Base-by-base conservation (phyloP, 2,888 invertebrate species). In the Plebejus anna region DNA sequence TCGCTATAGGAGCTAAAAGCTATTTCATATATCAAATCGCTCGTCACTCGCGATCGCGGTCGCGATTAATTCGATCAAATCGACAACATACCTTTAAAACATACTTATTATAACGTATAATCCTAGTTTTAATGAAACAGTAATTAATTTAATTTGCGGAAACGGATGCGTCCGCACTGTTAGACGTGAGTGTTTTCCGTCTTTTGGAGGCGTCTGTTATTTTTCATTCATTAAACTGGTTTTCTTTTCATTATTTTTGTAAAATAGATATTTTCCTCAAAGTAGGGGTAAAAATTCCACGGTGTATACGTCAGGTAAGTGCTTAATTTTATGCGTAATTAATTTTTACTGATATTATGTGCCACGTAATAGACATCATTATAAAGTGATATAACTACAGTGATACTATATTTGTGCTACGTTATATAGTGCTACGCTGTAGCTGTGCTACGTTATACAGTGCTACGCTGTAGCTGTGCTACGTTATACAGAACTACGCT, bases 111-210 rank as follows among this genome's bases (percentile, higher is more conserved):
- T 61, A 11, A 9, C 22, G 4, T 28, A 28, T 28, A 61, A 61
- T 61, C 28, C 22, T 61, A 61, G 61, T 61, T 61, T 61, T 61
- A 61, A 28, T 28, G 61, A 61, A 61, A 28, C 28, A 61, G 61
- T 61, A 61, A 61, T 61, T 61, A 28, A 61, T 61, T 61, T 28
- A 61, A 61, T 61, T 61, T 22, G 28, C 28, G 61, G 61, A 61
- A 61, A 61, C 9, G 22, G 61, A 11, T 28, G 61, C 28, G 11
- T 61, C 28, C 2, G 22, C 3, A 59, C 9, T 59, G 28, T 61
- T 22, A 61, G 11, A 9, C 61, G 61, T 61, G 3, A 11, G 28
- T 28, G 28, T 22, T 61, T 61, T 4, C 22, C 61, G 28, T 61
- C 11, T 22, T 28, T 61, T 61, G 4, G 22, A 28, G 3, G 61